Conservation (phyloP, 2,797 vertebrate genomes). For the Diplodus sargus region DNA sequence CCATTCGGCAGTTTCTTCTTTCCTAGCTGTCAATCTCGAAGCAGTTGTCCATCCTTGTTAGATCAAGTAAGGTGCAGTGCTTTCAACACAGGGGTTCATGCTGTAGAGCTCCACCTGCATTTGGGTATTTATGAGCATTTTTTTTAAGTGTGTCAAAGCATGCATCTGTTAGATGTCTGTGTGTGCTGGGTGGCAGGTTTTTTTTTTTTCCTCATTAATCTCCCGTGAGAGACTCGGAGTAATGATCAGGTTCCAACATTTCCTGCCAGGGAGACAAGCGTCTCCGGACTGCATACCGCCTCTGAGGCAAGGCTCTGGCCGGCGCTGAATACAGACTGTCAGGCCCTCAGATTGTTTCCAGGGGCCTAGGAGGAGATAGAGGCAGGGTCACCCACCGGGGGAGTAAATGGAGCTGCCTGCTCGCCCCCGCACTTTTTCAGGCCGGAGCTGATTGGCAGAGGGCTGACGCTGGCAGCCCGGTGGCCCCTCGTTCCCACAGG, state of each 20-base stretch:
- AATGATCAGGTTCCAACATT: slow-evolving; percentile 86
- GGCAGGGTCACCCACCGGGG: slow-evolving; percentile 78
- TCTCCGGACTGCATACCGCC: slow-evolving; percentile 81
- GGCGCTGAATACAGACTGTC: slow-evolving; percentile 78
- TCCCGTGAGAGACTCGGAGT: slow-evolving; percentile 81
- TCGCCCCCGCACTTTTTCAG: slow-evolving; percentile 78
- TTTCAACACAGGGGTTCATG: slow-evolving; percentile 31
- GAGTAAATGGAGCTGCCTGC: slow-evolving; percentile 75
- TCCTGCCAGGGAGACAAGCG: slow-evolving; percentile 85
- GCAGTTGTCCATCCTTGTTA: slow-evolving; percentile 60
- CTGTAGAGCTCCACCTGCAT: slow-evolving; percentile 46
- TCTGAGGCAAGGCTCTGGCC: slow-evolving; percentile 77
- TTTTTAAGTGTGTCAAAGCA: slow-evolving; percentile 43
- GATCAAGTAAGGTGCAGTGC: slow-evolving; percentile 49
- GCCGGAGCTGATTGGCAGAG: slow-evolving; percentile 76
- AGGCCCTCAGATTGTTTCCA: slow-evolving; percentile 85
- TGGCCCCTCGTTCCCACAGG: slow-evolving; percentile 80
- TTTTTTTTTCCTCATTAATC: slow-evolving; percentile 81
- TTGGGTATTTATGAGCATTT: slow-evolving; percentile 54
- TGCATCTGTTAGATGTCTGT: slow-evolving; percentile 63
- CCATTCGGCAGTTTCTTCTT: slow-evolving; percentile 63
- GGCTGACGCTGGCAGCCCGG: slow-evolving; percentile 70
- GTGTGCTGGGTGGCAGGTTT: slow-evolving; percentile 63
- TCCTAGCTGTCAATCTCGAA: slow-evolving; percentile 68
- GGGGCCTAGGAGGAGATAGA: slow-evolving; percentile 83